These are phyloP conservation scores for Phalacrocorax brasilianus DNA, from an alignment of 2,113 vertebrate species.

Conservation along the genomic window DNA sequence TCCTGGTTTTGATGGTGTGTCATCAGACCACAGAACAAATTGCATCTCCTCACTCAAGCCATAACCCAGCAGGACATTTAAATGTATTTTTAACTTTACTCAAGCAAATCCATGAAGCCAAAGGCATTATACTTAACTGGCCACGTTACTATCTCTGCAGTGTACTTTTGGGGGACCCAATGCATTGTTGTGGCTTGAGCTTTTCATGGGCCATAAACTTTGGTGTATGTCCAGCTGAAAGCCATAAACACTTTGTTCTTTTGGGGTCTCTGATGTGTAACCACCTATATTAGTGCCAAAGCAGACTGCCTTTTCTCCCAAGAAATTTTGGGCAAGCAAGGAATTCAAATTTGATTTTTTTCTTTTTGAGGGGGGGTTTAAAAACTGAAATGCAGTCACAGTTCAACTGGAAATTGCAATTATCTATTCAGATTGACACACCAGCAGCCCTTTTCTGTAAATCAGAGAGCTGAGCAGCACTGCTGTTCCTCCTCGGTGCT, in stretches of 20 bases:
- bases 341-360: neutral
- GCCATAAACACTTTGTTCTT: neutral
- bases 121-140: neutral
- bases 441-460: neutral
- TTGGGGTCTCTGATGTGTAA: neutral
- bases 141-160: neutral
- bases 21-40: neutral
- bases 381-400: neutral
- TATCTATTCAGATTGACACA: accelerated
- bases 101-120: neutral
- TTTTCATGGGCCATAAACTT: neutral
- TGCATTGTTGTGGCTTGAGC: accelerated
- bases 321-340: neutral
- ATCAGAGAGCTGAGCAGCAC: neutral
- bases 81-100: neutral
- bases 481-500: neutral
- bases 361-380: neutral
- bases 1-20: neutral
- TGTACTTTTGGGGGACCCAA: neutral
- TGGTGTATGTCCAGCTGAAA: neutral
- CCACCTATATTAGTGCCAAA: neutral
- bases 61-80: neutral
- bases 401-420: neutral
- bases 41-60: neutral
- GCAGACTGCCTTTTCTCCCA: neutral